A percentile compares a stretch with the other conserved stretches of the same genome.
Conservation (phyloP, 2,113 vertebrate genomes). For the Bettongia penicillata region DNA sequence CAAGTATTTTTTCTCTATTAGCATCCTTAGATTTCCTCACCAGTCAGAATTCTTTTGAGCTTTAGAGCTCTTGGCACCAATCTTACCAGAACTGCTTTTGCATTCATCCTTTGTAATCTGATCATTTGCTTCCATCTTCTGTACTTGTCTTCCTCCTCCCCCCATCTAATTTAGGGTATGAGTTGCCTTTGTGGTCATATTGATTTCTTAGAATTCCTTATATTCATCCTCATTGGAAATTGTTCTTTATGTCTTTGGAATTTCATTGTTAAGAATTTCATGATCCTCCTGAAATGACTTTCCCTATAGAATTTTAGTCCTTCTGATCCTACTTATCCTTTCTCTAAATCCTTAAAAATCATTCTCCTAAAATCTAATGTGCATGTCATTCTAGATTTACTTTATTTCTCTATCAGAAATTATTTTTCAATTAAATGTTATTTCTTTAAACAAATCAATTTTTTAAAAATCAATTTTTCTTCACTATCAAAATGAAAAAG, state of each 20-base stretch:
- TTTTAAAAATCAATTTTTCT: not conserved
- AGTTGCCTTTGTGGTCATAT: not conserved
- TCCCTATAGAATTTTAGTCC: not conserved
- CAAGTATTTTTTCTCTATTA: not conserved
- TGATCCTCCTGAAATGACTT: not conserved
- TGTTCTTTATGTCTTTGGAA: not conserved
- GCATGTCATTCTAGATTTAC: not conserved
- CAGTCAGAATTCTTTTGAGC: not conserved
- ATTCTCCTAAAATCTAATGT: not conserved
- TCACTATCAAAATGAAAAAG: not conserved
- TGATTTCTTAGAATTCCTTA: not conserved
- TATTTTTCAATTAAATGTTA: not conserved
- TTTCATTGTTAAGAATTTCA: not conserved
- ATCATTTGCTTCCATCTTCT: not conserved
- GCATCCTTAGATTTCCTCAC: not conserved
- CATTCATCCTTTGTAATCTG: not conserved
- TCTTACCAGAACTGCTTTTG: not conserved
- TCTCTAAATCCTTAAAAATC: not conserved
- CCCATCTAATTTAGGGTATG: not conserved
- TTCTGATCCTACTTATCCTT: not conserved
- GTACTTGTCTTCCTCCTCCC: not conserved
- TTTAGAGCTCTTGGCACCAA: not conserved
- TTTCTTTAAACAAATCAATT: not conserved
- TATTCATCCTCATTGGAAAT: not conserved
- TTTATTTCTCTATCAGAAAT: not conserved